Conservation (phyloP, 2,888 invertebrate genomes). For the Lymantria monacha region DNA sequence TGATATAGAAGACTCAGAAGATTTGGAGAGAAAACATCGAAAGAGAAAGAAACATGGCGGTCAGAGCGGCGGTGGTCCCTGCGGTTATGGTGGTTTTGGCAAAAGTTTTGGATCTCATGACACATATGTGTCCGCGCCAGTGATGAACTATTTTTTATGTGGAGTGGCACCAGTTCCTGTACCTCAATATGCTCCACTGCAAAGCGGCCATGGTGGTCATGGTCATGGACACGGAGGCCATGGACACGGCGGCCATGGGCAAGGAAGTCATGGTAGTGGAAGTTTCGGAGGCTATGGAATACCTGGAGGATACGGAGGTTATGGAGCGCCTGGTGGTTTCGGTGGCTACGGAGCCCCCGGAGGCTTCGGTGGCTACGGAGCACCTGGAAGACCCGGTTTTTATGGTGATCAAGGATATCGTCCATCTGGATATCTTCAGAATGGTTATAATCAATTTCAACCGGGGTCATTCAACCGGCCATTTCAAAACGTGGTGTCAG, state of each 20-base stretch:
- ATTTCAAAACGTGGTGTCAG: constrained; percentile 57
- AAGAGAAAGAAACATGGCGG: constrained; percentile 63
- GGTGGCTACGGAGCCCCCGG: constrained; percentile 31
- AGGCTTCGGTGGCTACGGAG: constrained; percentile 23
- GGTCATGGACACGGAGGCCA: constrained; percentile 34
- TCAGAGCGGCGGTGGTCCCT: constrained; percentile 42
- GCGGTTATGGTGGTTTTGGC: constrained; percentile 49
- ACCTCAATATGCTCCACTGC: constrained; percentile 32
- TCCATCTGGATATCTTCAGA: constrained; percentile 18
- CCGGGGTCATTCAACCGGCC: constrained; percentile 45
- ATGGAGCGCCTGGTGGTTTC: constrained; percentile 12
- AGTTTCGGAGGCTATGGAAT: constrained; percentile 25
- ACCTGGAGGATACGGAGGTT: constrained; percentile 6
- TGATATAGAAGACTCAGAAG: constrained; percentile 47
- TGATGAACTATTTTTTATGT: constrained; percentile 70
- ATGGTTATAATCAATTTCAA: constrained; percentile 24
- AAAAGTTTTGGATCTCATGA: constrained; percentile 56
- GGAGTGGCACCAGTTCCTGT: constrained; percentile 38
- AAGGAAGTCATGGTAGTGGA: constrained; percentile 22
- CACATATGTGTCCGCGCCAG: constrained; percentile 67
- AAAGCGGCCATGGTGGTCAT: constrained; percentile 21
- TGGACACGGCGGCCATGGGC: constrained; percentile 32
- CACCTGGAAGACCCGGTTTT: constrained; percentile 14
- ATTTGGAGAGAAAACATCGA: constrained; percentile 55
- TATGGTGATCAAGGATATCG: constrained; percentile 23